Base-by-base conservation (phyloP, 2,113 vertebrate genomes). In the Trichechus manatus region DNA sequence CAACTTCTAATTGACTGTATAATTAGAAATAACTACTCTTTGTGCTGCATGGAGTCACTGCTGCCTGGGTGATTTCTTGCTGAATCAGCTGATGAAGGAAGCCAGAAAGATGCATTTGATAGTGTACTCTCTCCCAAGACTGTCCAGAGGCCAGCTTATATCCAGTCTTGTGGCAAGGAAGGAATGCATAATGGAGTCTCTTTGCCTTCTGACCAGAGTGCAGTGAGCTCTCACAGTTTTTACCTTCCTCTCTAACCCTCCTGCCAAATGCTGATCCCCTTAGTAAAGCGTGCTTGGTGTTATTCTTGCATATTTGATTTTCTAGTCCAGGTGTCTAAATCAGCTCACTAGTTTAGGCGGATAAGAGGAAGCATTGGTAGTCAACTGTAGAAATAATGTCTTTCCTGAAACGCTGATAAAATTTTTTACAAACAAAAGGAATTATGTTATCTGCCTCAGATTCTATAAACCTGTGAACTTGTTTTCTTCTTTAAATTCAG, bases 1-100 rank as follows among this genome's bases (percentile, higher is more conserved):
- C 19, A 80, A 20, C 66, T 27, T 1, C 79, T 89, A 53, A 90
- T 4, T 93, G 64, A 89, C 79, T 95, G 5, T 19, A 3, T 94
- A 86, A 88, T 90, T 96, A 93, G 89, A 80, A 96, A 44, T 84
- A 93, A 85, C 89, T 23, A 0, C 36, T 70, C 42, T 78, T 59
- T 31, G 47, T 83, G 96, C 91, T 97, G 29, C 74, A 31, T 96
- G 94, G 81, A 93, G 0, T 96, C 91, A 27, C 44, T 96, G 75
- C 42, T 63, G 92, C 95, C 95, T 94, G 93, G 96, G 91, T 0
- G 9, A 87, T 95, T 91, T 94, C 0, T 79, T 97, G 98, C 98
- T 98, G 98, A 98, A 87, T 98, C 98, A 98, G 97, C 97, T 97
- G 97, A 93, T 96, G 89, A 68, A 66, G 97, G 94, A 86, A 92